A percentile compares a stretch with the other conserved stretches of the same genome.
These are phyloP conservation scores for Bilobella aurantiaca DNA, from an alignment of 1,140 invertebrate genomes.

Conservation along the genomic window DNA sequence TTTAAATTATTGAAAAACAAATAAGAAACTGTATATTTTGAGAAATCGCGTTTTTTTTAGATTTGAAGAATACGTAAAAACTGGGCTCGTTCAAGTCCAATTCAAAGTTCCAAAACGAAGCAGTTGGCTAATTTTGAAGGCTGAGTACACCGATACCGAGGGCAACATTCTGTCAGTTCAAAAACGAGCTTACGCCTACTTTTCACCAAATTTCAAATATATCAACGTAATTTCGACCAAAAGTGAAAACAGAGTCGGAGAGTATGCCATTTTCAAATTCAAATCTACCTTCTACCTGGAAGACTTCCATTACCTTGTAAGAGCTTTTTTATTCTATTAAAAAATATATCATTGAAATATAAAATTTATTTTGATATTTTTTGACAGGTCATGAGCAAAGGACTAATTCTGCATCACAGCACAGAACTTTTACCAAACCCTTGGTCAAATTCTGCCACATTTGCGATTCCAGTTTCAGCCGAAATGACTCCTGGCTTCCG, in stretches of 20 bases:
- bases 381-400: constrained; percentile 42
- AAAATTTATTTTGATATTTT: neutral
- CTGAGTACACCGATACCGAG: constrained; percentile 38
- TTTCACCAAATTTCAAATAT: constrained; percentile 37
- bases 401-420: constrained; percentile 40
- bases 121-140: constrained; percentile 36
- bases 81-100: constrained; percentile 37
- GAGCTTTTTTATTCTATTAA: neutral
- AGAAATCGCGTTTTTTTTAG: constrained; percentile 14
- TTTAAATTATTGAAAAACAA: neutral
- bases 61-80: constrained; percentile 25
- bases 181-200: constrained; percentile 36
- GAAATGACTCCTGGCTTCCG: constrained; percentile 52
- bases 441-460: constrained; percentile 39
- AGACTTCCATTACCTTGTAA: constrained; percentile 44
- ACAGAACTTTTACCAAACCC: constrained; percentile 36
- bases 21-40: neutral
- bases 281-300: constrained; percentile 42
- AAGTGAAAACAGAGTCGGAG: constrained; percentile 38
- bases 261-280: constrained; percentile 46
- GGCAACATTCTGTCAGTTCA: constrained; percentile 35
- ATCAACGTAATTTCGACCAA: constrained; percentile 39
- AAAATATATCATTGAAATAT: neutral
- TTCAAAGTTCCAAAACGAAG: constrained; percentile 39
- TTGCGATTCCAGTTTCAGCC: constrained; percentile 42